These are phyloP conservation scores for Corapipo altera DNA, from an alignment of 2,113 vertebrate species.

Conservation along the genomic window DNA sequence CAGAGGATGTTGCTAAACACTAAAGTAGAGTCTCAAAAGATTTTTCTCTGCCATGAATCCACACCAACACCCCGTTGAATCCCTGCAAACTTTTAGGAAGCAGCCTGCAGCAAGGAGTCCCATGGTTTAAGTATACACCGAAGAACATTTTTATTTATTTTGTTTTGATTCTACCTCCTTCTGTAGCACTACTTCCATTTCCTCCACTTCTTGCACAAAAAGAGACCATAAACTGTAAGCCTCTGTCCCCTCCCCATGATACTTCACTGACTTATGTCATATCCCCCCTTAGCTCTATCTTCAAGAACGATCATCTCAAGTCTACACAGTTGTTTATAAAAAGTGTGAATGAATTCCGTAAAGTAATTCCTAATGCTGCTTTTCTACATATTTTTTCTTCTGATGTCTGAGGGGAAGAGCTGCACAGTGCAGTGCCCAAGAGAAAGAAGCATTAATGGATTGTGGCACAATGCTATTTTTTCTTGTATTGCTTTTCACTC, in stretches of 20 bases:
- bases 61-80: accelerated
- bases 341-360: not conserved
- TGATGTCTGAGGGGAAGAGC: not conserved
- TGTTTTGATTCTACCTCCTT: not conserved
- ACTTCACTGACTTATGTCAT: not conserved
- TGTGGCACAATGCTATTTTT: not conserved
- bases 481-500: not conserved
- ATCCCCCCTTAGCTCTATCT: not conserved
- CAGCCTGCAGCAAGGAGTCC: not conserved
- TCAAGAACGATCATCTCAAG: not conserved
- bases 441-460: not conserved
- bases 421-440: not conserved
- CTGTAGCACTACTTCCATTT: not conserved
- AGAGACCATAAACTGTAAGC: not conserved
- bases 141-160: not conserved
- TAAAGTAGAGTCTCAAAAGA: not conserved
- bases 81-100: not conserved
- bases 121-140: not conserved
- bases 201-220: not conserved
- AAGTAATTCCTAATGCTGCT: not conserved
- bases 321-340: not conserved
- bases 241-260: not conserved
- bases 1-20: not conserved
- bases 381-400: not conserved
- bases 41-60: not conserved